phyloP scores from a whole-genome alignment of 2,888 invertebrate species.

The Drosophila atripex region DNA sequence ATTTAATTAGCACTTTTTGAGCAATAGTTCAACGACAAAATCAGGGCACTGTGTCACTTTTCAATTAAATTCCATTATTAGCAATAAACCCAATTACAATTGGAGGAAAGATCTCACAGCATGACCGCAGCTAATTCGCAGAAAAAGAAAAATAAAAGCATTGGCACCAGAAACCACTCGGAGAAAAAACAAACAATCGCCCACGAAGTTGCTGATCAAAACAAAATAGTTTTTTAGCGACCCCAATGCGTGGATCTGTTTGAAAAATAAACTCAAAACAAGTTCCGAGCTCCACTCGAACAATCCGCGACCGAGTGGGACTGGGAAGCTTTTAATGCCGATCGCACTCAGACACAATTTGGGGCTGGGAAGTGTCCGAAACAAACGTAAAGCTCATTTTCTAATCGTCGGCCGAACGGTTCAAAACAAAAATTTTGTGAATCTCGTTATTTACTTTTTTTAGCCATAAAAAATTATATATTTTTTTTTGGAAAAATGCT shows the following conservation, averaged over 20 bases:
- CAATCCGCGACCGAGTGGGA: constrained; percentile 34
- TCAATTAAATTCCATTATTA: constrained; percentile 55
- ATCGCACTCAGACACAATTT: constrained; percentile 45
- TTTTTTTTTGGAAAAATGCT: constrained; percentile 64
- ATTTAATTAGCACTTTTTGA: neutral
- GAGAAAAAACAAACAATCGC: constrained; percentile 4
- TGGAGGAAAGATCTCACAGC: constrained; percentile 26
- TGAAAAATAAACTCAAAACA: constrained; percentile 46
- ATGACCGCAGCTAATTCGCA: constrained; percentile 24
- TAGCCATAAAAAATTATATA: neutral
- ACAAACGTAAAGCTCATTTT: constrained; percentile 55
- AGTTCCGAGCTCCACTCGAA: constrained; percentile 70
- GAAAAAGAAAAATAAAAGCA: constrained; percentile 5
- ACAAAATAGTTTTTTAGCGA: constrained; percentile 60
- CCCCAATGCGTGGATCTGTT: constrained; percentile 25
- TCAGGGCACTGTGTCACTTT: constrained; percentile 53
- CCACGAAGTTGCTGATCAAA: constrained; percentile 67
- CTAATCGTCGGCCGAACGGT: constrained; percentile 52
- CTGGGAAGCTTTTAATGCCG: constrained; percentile 53
- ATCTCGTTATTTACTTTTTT: neutral
- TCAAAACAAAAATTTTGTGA: constrained; percentile 17
- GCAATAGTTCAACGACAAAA: constrained; percentile 22
- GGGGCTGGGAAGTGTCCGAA: constrained; percentile 4
- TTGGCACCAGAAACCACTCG: constrained; percentile 4
- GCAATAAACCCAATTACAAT: constrained; percentile 35